Evolutionary conservation across 2,113 vertebrate genomes (phyloP).

Genomic region (Nycticebus coucang): DNA sequence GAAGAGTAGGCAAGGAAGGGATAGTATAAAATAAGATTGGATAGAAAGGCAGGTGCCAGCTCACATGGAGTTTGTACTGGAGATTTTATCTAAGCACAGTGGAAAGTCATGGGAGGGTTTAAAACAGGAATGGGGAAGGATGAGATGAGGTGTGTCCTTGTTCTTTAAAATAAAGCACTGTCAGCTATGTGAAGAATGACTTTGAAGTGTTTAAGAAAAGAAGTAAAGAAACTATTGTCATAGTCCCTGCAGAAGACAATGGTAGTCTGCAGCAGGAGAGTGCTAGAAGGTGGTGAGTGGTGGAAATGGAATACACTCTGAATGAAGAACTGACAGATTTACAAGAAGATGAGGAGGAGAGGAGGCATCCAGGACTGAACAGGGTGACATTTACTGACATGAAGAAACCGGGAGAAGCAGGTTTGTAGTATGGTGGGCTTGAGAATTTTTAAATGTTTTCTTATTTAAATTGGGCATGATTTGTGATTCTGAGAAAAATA

Average conservation of each 20-base stretch:
- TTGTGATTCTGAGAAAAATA: not conserved
- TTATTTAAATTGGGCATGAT: not conserved
- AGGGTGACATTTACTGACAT: not conserved
- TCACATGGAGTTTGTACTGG: not conserved
- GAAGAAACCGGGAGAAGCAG: not conserved
- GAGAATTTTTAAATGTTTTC: not conserved
- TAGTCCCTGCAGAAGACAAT: not conserved
- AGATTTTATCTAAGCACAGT: not conserved
- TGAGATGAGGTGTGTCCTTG: not conserved
- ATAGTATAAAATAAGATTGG: not conserved
- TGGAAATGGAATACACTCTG: not conserved
- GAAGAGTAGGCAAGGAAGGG: not conserved
- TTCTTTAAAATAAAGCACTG: slow-evolving; percentile 1
- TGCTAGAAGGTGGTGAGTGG: not conserved
- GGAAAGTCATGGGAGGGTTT: not conserved
- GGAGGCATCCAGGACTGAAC: not conserved
- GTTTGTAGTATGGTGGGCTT: not conserved
- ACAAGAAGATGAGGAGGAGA: not conserved
- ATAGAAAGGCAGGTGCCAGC: not conserved
- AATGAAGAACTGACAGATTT: not conserved
- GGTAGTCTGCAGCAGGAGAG: not conserved
- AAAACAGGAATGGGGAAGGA: not conserved
- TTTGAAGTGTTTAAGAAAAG: slow-evolving; percentile 22
- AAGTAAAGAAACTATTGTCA: not conserved
- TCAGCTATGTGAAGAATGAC: slow-evolving; percentile 6